Base-by-base conservation (phyloP, 2,113 vertebrate species). In the Thamnaconus septentrionalis region DNA sequence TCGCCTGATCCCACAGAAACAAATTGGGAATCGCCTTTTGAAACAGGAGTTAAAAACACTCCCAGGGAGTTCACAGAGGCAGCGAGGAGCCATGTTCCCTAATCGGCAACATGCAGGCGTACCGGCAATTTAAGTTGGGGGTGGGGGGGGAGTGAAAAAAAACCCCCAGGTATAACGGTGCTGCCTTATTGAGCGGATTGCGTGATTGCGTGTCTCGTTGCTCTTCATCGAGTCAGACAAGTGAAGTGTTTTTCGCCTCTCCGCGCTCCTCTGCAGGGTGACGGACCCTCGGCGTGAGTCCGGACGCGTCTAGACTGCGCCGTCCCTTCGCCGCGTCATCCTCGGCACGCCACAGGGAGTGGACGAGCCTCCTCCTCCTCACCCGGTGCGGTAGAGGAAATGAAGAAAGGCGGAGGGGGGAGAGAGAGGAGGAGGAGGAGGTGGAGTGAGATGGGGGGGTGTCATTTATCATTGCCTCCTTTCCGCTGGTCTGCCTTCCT, bases 11-110 rank as follows among this genome's bases (percentile, higher is more conserved):
- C 78, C 18, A 55, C 71, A 73, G 82, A 72, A 85, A 84, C 86
- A 89, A 90, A 89, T 84, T 89, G 86, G 83, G 87, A 91, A 85
- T 85, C 79, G 83, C 77, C 80, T 91, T 89, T 90, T 31, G 82
- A 89, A 85, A 84, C 63, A 46, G 67, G 68, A 71, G 69, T 61
- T 76, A 66, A 87, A 89, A 85, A 83, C 65, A 66, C 71, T 75
- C 71, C 62, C 46, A 66, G 68, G 53, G 79, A 82, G 69, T 75
- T 82, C 56, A 73, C 53, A 78, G 42, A 72, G 53, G 70, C 71
- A 67, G 18, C 59, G 53, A 64, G 54, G 56, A 56, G 50, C 12
- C 31, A 18, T 57, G 62, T 61, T 61, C 56, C 41, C 57, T 73
- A 80, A 78, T 75, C 64, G 18, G 66, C 61, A 7, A 31, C 50